Evolutionary conservation across 35 echinoderm and acorn worm species (phyloP).

Genomic region (Acanthaster planci): DNA sequence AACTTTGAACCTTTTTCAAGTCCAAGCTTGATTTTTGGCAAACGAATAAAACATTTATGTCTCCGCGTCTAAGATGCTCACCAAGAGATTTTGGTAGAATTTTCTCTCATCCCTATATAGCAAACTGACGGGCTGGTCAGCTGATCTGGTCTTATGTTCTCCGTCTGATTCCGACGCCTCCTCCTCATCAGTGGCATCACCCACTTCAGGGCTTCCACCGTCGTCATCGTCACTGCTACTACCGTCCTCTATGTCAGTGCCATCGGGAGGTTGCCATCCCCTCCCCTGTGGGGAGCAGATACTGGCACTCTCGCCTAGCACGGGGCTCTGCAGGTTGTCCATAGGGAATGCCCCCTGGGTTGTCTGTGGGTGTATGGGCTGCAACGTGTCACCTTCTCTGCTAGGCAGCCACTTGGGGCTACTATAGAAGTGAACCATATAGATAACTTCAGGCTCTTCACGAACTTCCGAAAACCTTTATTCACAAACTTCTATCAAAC

Average conservation of each 20-base stretch:
- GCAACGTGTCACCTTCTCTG: not conserved
- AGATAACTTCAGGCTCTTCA: too few relatives aligned
- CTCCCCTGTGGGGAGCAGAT: slow-evolving; percentile 53
- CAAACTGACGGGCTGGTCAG: slow-evolving; percentile 54
- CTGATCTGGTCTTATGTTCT: too few relatives aligned
- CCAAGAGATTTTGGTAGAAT: slow-evolving; percentile 91
- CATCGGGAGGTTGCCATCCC: too few relatives aligned
- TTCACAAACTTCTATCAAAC: too few relatives aligned
- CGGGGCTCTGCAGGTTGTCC: slow-evolving; percentile 69
- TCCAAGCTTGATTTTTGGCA: too few relatives aligned
- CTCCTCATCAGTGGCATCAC: not conserved
- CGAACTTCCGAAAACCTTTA: too few relatives aligned
- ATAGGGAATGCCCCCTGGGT: slow-evolving; percentile 21
- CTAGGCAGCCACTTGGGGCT: not conserved
- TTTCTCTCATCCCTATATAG: slow-evolving; percentile 69
- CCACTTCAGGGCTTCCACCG: not conserved
- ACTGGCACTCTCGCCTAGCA: slow-evolving; percentile 95
- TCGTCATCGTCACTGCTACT: slow-evolving; percentile 9
- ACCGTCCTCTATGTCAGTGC: not conserved
- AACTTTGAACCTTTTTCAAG: too few relatives aligned
- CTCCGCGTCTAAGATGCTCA: slow-evolving; percentile 18
- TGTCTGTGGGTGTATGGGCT: not conserved
- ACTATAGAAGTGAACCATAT: not conserved
- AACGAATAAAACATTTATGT: not conserved
- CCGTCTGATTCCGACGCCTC: not conserved